phyloP scores from a whole-genome alignment of 2,888 invertebrate genomes.

The Orthosia gracilis region DNA sequence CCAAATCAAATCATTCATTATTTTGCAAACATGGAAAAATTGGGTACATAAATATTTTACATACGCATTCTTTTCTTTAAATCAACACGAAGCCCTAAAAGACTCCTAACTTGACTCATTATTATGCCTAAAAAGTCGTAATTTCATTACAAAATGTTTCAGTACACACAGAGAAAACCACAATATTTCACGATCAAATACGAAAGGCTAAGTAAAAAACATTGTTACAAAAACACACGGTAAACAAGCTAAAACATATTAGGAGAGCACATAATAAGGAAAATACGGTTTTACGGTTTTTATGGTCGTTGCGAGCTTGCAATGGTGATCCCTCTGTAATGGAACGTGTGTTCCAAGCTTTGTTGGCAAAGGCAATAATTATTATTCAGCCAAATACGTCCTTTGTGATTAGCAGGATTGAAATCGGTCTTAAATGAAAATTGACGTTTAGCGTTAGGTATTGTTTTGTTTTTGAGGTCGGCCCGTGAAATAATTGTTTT shows the following conservation, averaged over 20 bases:
- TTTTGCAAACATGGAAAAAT: too few relatives aligned
- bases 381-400: constrained; percentile 49
- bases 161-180: constrained; percentile 23
- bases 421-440: constrained; percentile 41
- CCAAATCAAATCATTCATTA: too few relatives aligned
- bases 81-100: neutral
- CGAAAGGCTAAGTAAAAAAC: constrained; percentile 74
- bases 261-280: constrained; percentile 78
- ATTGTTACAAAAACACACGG: constrained; percentile 74
- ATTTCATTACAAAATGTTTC: constrained; percentile 40
- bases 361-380: constrained; percentile 54
- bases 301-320: constrained; percentile 75
- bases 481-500: constrained; percentile 4
- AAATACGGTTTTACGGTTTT: constrained; percentile 80
- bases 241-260: constrained; percentile 80
- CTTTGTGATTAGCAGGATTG: constrained; percentile 41
- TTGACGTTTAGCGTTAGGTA: constrained; percentile 36
- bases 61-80: neutral
- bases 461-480: constrained; percentile 41
- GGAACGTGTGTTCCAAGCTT: constrained; percentile 74
- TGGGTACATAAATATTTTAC: too few relatives aligned
- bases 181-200: constrained; percentile 64
- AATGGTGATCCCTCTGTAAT: constrained; percentile 83
- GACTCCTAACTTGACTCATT: neutral
- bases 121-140: constrained; percentile 20